A percentile compares a stretch with the other conserved stretches of the same genome.
Evolutionary conservation across 2,797 vertebrate genomes (phyloP).

Genomic region (Sternotherus odoratus): DNA sequence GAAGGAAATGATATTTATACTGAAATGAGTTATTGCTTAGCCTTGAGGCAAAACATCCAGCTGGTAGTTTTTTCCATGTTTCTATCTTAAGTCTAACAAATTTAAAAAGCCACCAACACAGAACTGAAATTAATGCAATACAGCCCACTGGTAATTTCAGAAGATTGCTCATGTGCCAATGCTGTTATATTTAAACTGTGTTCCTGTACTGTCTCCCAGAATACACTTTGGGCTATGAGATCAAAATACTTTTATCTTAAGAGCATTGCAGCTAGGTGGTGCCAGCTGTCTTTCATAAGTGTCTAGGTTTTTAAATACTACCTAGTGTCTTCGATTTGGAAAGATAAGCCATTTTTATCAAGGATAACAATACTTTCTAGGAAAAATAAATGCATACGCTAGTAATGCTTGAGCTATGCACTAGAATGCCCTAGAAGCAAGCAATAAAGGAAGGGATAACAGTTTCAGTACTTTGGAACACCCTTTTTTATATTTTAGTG

Average conservation of each 20-base stretch:
- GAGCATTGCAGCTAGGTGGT: not conserved
- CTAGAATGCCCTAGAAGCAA: not conserved
- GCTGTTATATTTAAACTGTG: not conserved
- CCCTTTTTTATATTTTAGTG: not conserved
- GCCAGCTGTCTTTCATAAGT: not conserved
- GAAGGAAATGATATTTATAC: not conserved
- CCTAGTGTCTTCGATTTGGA: not conserved
- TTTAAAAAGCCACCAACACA: not conserved
- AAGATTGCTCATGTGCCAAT: not conserved
- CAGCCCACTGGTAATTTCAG: not conserved
- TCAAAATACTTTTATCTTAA: not conserved
- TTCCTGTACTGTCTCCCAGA: not conserved
- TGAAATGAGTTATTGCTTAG: conserved; percentile 8
- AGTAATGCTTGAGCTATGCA: not conserved
- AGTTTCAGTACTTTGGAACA: not conserved
- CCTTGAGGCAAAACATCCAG: conserved; percentile 11
- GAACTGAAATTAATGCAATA: not conserved
- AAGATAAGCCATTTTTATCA: not conserved
- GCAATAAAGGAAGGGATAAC: not conserved
- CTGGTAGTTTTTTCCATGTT: not conserved
- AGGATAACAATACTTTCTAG: not conserved
- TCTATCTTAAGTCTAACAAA: not conserved
- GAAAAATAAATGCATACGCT: not conserved
- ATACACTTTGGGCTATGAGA: not conserved
- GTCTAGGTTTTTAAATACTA: not conserved